Percentiles rank a stretch among this genome's conserved stretches.
phyloP scores from a whole-genome alignment of 2,113 vertebrate species.

The Cyprichromis sp. region DNA sequence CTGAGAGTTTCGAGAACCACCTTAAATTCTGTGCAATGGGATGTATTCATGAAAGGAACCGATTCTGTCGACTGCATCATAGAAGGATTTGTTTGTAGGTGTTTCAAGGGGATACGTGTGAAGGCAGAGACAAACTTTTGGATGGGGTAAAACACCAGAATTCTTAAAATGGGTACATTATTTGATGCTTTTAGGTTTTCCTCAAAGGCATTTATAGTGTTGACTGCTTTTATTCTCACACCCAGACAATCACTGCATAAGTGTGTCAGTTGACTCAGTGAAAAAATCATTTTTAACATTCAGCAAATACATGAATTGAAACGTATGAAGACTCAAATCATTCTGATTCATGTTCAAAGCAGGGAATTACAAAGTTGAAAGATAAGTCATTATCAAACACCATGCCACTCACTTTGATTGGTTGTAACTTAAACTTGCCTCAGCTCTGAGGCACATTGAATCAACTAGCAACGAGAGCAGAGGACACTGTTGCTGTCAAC shows the following conservation, averaged over 20 bases:
- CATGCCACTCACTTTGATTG: neutral
- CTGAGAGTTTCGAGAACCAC: neutral
- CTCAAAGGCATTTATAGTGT: neutral
- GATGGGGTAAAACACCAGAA: neutral
- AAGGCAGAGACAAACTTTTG: neutral
- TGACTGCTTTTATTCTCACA: neutral
- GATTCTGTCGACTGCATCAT: neutral
- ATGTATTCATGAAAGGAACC: neutral
- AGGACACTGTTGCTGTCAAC: neutral
- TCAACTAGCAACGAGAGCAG: neutral
- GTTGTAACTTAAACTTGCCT: neutral
- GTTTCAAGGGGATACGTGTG: neutral
- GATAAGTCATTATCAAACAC: neutral
- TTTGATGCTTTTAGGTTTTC: neutral
- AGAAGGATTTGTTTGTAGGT: neutral
- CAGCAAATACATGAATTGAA: neutral
- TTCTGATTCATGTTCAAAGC: neutral
- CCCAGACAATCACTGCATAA: neutral
- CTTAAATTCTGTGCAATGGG: neutral
- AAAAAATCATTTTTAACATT: neutral
- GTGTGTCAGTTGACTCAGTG: neutral
- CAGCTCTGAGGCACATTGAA: neutral
- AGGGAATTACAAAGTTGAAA: neutral
- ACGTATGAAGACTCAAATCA: accelerated
- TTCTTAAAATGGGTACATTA: neutral